Evolutionary conservation across 2,888 invertebrate species (phyloP), one percentile per base, ranked within the genome.

Genomic region (Leptura quadrifasciata): DNA sequence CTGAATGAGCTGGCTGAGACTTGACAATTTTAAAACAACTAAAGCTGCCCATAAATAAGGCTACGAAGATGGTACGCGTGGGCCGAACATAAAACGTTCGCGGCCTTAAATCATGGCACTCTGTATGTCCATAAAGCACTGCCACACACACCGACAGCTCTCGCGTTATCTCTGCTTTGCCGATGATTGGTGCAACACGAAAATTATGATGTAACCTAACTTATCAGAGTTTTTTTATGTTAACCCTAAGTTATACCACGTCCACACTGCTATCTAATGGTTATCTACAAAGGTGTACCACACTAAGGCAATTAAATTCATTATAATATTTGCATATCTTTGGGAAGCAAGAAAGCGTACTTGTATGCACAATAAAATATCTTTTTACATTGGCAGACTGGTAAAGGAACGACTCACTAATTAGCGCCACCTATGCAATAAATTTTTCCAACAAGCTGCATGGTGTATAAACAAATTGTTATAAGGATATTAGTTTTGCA

Each of bases 1-100:
- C 72, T 74, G 80, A 75, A 79, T 78, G 78, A 78, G 75, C 75
- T 78, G 74, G 77, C 78, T 72, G 72, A 69, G 80, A 81, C 82
- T 82, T 82, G 81, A 88, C 88, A 87, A 87, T 88, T 87, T 87
- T 87, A 87, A 88, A 88, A 88, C 87, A 86, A 87, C 83, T 84
- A 83, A 86, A 86, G 86, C 85, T 84, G 85, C 86, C 86, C 85
- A 87, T 88, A 88, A 88, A 88, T 88, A 88, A 88, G 82, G 82
- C 84, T 78, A 80, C 81, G 87, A 87, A 88, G 88, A 88, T 88
- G 88, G 87, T 85, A 84, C 86, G 88, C 88, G 88, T 88, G 88
- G 88, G 88, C 86, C 82, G 87, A 88, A 88, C 88, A 88, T 87
- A 87, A 86, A 87, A 87, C 85, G 87, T 86, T 88, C 85, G 88